These are phyloP conservation scores for Leptopterna dolabrata DNA, from an alignment of 2,888 invertebrate species.

Conservation along the genomic window DNA sequence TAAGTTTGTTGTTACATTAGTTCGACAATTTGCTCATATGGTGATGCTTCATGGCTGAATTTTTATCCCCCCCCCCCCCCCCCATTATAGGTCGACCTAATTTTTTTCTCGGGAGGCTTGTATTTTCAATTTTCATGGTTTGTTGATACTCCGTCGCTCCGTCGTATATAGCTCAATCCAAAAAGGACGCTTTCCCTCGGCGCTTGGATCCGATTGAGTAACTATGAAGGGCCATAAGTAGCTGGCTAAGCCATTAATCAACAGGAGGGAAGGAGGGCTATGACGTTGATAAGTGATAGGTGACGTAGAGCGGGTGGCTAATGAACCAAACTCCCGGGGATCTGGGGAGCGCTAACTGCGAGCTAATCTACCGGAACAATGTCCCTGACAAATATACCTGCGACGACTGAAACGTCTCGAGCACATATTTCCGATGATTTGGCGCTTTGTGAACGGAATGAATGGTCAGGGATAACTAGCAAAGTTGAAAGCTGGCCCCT, in stretches of 20 bases:
- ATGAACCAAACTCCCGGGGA: conserved; percentile 36
- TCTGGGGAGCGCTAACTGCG: conserved; percentile 10
- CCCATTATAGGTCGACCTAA: no score
- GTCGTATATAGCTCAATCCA: no score
- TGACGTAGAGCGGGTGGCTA: conserved; percentile 45
- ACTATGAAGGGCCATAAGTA: conserved; percentile 22
- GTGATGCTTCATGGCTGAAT: no score
- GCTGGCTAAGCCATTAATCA: conserved; percentile 30
- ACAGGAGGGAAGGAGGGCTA: conserved; percentile 5
- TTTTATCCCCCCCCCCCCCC: no score
- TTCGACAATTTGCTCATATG: no score
- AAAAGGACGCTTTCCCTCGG: background rate
- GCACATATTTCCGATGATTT: conserved; percentile 31
- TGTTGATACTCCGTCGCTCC: no score
- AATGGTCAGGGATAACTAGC: background rate
- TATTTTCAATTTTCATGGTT: no score
- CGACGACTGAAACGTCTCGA: background rate
- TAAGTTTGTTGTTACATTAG: no score
- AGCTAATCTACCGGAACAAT: conserved; percentile 45
- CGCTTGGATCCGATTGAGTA: background rate
- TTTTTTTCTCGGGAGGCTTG: no score
- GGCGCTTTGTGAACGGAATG: background rate
- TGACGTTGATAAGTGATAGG: conserved; percentile 52
- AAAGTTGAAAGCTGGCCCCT: background rate
- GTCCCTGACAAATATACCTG: conserved; percentile 46